phyloP scores from a whole-genome alignment of 2,797 vertebrate species.

The Hyperoplus immaculatus region DNA sequence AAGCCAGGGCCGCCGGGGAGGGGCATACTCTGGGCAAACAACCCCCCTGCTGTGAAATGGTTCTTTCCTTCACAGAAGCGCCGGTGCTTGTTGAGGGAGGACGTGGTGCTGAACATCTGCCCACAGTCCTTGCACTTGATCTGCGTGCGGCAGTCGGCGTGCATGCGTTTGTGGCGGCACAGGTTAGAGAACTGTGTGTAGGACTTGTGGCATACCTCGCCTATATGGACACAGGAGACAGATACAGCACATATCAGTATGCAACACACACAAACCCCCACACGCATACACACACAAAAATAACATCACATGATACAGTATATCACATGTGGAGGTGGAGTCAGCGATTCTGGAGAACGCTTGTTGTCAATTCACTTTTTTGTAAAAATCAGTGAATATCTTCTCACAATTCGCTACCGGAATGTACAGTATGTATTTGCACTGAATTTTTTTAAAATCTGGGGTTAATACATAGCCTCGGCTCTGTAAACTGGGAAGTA shows the following conservation, averaged over 20 bases:
- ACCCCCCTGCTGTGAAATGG: slow-evolving; percentile 97
- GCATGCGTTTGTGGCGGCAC: slow-evolving; percentile 99
- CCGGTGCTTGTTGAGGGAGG: slow-evolving; percentile 99
- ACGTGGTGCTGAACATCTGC: slow-evolving; percentile 99
- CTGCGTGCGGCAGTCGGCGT: slow-evolving; percentile 99
- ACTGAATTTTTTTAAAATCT: no score
- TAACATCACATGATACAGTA: slow-evolving; percentile 47
- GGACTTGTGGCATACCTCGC: slow-evolving; percentile 99
- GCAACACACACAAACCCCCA: slow-evolving; percentile 26
- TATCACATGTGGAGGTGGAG: slow-evolving; percentile 38
- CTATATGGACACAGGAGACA: slow-evolving; percentile 85
- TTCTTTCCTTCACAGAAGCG: slow-evolving; percentile 99
- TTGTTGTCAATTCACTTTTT: no score
- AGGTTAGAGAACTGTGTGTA: slow-evolving; percentile 99
- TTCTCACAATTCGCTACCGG: no score
- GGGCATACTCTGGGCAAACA: slow-evolving; percentile 98
- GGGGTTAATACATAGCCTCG: no score
- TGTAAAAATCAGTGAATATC: no score
- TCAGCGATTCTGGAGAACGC: no score
- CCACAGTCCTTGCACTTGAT: slow-evolving; percentile 99
- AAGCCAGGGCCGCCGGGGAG: slow-evolving; percentile 93
- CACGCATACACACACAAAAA: slow-evolving; percentile 20
- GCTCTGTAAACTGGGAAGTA: no score
- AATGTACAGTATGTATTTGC: no score
- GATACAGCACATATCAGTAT: slow-evolving; percentile 57